Base-by-base conservation (phyloP, 2,888 invertebrate species). In the Pachycephus smyrnensis region DNA sequence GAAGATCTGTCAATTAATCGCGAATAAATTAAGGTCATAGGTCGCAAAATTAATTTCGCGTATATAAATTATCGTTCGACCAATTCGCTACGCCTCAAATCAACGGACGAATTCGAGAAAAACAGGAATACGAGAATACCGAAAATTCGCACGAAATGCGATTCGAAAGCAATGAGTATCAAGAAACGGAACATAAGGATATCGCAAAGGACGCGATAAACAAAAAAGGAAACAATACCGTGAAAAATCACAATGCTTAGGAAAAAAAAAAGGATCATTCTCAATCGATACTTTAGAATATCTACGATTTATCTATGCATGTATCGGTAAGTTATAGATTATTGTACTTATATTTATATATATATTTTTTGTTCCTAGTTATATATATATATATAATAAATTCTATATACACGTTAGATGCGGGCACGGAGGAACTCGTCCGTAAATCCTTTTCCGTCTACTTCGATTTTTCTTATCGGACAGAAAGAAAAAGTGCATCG, bases 351-450 rank as follows among this genome's bases (percentile, higher is more conserved):
- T 75, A 79, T 78, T 81, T 71, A 75, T 83, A 79, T 82, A 78
- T 76, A 81, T 74, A 76, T 55, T 23, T 32, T 74, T 73, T 35
- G 23, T 71, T 35, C 73, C 73, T 73, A 36, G 80, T 76, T 83
- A 80, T 82, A 83, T 73, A 76, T 81, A 81, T 79, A 80, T 82
- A 80, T 82, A 82, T 80, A 78, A 73, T 83, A 76, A 83, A 82
- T 81, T 77, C 80, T 86, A 87, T 87, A 71, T 87, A 87, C 86
- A 87, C 75, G 82, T 81, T 85, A 87, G 80, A 84, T 86, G 85
- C 83, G 89, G 87, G 84, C 85, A 88, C 88, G 88, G 86, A 90
- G 88, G 87, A 89, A 89, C 88, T 88, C 87, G 86, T 89, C 88
- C 88, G 87, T 88, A 85, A 84, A 82, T 86, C 84, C 86, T 87